Base-by-base conservation (phyloP, 2,797 vertebrate species). In the Sebastes iracundus region DNA sequence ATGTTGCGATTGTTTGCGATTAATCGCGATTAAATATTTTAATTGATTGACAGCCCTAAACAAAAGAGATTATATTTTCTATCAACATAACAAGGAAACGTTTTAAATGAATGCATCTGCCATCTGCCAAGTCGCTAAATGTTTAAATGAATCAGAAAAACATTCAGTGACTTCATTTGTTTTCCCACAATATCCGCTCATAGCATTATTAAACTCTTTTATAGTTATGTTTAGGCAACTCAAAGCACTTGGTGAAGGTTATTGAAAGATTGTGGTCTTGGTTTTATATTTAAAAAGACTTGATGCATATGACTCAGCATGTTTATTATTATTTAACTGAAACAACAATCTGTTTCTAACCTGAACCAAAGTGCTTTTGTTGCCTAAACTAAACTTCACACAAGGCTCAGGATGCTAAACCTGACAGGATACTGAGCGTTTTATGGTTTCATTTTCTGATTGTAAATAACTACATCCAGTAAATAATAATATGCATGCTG, bases 371-470 rank as follows among this genome's bases (percentile, higher is more conserved):
- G 35, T 38, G 35, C 35, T 38, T 38, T 38, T 38, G 35, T 38
- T 38, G 35, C 35, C 35, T 38, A 38, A 38, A 38, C 35, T 38
- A 0, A 38, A 38, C 35, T 38, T 38, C 35, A 38, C 35, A 38
- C 0, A 0, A 13, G 12, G 35, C 0, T 30, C 27, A 30, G 14
- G 7, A 59, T 59, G 14, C 14, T 4, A 28, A 59, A 18, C 56
- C 35, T 35, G 33, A 35, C 13, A 38, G 35, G 13, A 38, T 6
- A 6, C 35, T 14, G 35, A 14, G 38, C 38, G 38, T 42, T 42
- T 42, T 16, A 16, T 0, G 38, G 38, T 42, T 42, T 42, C 1
- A 14, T 42, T 14, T 42, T 42, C 38, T 14, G 38, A 42, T 42
- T 42, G 5, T 49, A 7, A 49, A 49, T 49, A 49, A 49, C 65